Evolutionary conservation across 2,888 invertebrate genomes (phyloP), one percentile per base, ranked within the genome.

Genomic region (Dolomedes plantarius): DNA sequence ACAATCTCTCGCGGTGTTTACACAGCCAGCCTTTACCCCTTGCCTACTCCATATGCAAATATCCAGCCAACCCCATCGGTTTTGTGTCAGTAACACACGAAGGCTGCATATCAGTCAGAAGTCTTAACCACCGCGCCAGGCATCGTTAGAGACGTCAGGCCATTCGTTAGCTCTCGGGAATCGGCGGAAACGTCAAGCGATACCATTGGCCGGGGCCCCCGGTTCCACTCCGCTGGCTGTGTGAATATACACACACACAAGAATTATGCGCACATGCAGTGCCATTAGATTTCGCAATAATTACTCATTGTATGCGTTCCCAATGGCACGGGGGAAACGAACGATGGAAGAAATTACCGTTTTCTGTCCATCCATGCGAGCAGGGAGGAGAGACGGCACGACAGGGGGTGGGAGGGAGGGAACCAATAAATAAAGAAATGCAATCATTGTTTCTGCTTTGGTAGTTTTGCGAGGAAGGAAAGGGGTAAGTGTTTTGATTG

Each of bases 221-320:
- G 50, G 83, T 77, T 67, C 32, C 67, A 39, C 39, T 23, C 36
- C 67, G 65, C 5, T 39, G 71, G 65, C 46, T 72, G 28, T 9
- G 5, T 36, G 36, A 9, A 36, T 9, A 16, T 31, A 13, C 67
- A n/a, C n/a, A 56, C 6, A 56, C 36, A 36, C 6, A 46, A 46
- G 56, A 56, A 67, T 67, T 67, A 67, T 32, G 67, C 67, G 23
- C 67, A 1, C n/a, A n/a, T n/a, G 41, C 27, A 41, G 27, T 36
- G 27, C 69, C 39, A 13, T 36, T 69, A 69, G 69, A 69, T 69
- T 69, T 69, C 69, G 1, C 23, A 69, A 69, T 69, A 69, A 69
- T 69, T 69, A 69, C 69, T 69, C 41, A 69, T 69, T 69, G 41
- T 69, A 3, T 69, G 23, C 69, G 27, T 41, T 28, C 69, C 29